Conservation (phyloP, 2,888 invertebrate genomes). For the Pristionchus maxplancki region DNA sequence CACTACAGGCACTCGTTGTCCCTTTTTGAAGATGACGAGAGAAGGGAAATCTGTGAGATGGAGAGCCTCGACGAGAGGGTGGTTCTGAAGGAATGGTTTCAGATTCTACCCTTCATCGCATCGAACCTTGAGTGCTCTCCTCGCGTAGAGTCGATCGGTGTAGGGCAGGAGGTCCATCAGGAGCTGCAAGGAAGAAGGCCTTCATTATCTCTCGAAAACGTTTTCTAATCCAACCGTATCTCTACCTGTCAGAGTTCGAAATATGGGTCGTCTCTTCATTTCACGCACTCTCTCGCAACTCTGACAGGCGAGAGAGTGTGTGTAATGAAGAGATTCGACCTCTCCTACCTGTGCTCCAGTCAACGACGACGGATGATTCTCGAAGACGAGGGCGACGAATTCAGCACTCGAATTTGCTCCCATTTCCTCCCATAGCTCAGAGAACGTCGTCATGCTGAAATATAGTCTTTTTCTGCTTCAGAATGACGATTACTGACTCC, state of each 20-base stretch:
- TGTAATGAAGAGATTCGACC: too few species aligned
- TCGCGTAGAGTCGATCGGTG: slow-evolving; percentile 64
- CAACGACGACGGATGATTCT: slow-evolving; percentile 68
- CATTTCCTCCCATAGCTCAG: slow-evolving; percentile 69
- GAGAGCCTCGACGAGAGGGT: slow-evolving; percentile 72
- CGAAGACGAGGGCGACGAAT: slow-evolving; percentile 74
- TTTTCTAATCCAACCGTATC: neutral
- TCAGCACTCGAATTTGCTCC: slow-evolving; percentile 62
- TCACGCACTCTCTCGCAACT: too few species aligned
- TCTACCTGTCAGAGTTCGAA: too few species aligned
- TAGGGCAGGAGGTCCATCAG: slow-evolving; percentile 71
- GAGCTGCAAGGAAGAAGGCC: slow-evolving; percentile 62
- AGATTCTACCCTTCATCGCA: neutral
- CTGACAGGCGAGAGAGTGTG: neutral
- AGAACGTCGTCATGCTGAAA: slow-evolving; percentile 72
- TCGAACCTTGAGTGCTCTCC: slow-evolving; percentile 64
- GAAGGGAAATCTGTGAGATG: slow-evolving; percentile 76
- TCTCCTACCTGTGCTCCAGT: slow-evolving; percentile 72
- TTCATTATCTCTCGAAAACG: too few species aligned
- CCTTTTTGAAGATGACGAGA: slow-evolving; percentile 73
- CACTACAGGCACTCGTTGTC: slow-evolving; percentile 70
- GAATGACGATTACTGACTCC: slow-evolving; percentile 63
- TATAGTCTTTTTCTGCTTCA: neutral
- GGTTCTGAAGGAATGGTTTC: slow-evolving; percentile 55
- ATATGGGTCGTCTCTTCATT: too few species aligned